Conservation (phyloP, 1,140 invertebrate species). For the Lepidurus packardi region DNA sequence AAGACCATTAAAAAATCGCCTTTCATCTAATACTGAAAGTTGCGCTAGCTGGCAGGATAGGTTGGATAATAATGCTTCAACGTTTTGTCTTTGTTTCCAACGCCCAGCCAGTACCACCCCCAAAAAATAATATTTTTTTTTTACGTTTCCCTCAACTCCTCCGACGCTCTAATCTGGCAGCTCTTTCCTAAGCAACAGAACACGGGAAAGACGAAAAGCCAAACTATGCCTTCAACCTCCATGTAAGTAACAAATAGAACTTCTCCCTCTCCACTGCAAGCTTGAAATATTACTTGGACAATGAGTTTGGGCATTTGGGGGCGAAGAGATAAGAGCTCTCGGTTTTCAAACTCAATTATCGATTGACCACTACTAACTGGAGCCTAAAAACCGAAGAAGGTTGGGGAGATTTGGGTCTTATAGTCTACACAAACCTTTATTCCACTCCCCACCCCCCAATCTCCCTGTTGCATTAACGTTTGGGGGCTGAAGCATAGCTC, state of each 20-base stretch:
- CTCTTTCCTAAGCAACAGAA: neutral
- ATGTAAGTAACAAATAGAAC: neutral
- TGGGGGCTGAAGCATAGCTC: neutral
- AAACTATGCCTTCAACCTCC: neutral
- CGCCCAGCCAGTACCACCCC: neutral
- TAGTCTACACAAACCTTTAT: too few relatives aligned
- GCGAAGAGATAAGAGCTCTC: neutral
- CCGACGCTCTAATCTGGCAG: neutral
- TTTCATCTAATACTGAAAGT: neutral
- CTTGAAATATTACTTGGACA: slow-evolving; percentile 11
- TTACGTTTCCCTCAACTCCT: neutral
- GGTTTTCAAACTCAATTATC: slow-evolving; percentile 22
- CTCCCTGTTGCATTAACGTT: neutral
- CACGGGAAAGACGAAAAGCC: neutral
- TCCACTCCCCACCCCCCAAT: too few relatives aligned
- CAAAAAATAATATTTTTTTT: too few relatives aligned
- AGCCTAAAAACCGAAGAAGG: neutral
- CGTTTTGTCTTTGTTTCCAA: neutral
- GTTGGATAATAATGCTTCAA: neutral
- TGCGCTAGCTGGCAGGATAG: neutral
- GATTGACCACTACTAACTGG: slow-evolving; percentile 9
- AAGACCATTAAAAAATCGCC: slow-evolving; percentile 15
- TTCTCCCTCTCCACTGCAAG: neutral
- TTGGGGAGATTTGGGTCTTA: neutral
- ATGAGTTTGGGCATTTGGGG: slow-evolving; percentile 17